These are phyloP conservation scores for Bothrops jararaca DNA, from an alignment of 2,113 vertebrate genomes.

Conservation along the genomic window DNA sequence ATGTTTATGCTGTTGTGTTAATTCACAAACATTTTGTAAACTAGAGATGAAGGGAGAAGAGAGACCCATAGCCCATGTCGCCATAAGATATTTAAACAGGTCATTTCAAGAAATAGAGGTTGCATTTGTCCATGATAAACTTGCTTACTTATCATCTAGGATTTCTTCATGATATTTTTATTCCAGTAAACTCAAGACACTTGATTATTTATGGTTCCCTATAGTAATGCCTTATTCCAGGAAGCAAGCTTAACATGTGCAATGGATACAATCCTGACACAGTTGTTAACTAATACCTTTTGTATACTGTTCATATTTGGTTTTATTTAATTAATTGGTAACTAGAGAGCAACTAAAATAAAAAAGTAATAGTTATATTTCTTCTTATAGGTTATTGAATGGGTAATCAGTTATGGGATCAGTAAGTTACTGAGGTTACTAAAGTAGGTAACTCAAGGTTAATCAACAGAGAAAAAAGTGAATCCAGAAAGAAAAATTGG, in stretches of 20 bases:
- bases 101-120: too few relatives aligned
- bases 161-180: too few relatives aligned
- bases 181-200: not conserved
- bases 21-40: too few relatives aligned
- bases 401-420: not conserved
- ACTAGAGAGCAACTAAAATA: not conserved
- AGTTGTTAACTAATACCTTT: not conserved
- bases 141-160: too few relatives aligned
- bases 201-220: not conserved
- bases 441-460: not conserved
- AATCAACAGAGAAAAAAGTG: not conserved
- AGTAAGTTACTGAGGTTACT: not conserved
- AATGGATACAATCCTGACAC: not conserved
- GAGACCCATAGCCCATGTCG: too few relatives aligned
- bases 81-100: too few relatives aligned
- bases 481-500: not conserved
- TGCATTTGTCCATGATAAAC: too few relatives aligned
- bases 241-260: not conserved
- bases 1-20: too few relatives aligned
- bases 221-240: not conserved
- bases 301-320: accelerated
- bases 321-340: not conserved
- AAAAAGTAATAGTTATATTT: not conserved
- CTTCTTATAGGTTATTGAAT: not conserved
- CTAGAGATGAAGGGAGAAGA: not conserved